phyloP scores from a whole-genome alignment of 1,140 invertebrate species.

The Papilio helenus region DNA sequence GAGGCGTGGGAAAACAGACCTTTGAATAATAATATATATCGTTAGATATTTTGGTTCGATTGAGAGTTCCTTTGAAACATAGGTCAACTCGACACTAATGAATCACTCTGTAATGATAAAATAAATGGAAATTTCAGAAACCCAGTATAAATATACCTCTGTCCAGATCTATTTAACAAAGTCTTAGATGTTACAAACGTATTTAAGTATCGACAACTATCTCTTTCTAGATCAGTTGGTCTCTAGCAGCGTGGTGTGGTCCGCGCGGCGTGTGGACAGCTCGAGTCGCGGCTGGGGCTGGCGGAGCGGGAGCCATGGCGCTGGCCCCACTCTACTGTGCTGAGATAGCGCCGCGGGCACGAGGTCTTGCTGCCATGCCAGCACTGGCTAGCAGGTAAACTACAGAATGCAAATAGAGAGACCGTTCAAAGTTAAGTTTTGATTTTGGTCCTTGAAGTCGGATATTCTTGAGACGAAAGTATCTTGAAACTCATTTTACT shows the following conservation, averaged over 20 bases:
- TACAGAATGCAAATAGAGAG: neutral
- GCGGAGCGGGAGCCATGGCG: constrained; percentile 67
- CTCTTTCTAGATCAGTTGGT: constrained; percentile 67
- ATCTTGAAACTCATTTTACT: too few relatives aligned
- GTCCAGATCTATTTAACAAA: too few relatives aligned
- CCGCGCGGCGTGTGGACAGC: constrained; percentile 72
- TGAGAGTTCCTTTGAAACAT: too few relatives aligned
- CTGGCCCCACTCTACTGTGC: constrained; percentile 72
- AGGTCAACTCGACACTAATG: too few relatives aligned
- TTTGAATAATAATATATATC: too few relatives aligned
- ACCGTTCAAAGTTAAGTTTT: neutral
- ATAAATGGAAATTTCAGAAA: too few relatives aligned
- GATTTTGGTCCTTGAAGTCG: neutral
- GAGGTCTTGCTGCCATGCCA: constrained; percentile 72
- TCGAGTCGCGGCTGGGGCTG: constrained; percentile 68
- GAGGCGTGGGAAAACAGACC: too few relatives aligned
- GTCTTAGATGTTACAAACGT: too few relatives aligned
- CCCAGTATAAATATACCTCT: too few relatives aligned
- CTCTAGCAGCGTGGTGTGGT: constrained; percentile 73
- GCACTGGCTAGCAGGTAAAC: constrained; percentile 69
- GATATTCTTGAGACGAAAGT: neutral
- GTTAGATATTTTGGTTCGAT: too few relatives aligned
- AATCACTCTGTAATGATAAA: too few relatives aligned
- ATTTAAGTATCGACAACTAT: neutral
- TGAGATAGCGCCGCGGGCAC: constrained; percentile 70